These are phyloP conservation scores for Zapus hudsonius DNA, from an alignment of 2,113 vertebrate genomes.

Conservation along the genomic window DNA sequence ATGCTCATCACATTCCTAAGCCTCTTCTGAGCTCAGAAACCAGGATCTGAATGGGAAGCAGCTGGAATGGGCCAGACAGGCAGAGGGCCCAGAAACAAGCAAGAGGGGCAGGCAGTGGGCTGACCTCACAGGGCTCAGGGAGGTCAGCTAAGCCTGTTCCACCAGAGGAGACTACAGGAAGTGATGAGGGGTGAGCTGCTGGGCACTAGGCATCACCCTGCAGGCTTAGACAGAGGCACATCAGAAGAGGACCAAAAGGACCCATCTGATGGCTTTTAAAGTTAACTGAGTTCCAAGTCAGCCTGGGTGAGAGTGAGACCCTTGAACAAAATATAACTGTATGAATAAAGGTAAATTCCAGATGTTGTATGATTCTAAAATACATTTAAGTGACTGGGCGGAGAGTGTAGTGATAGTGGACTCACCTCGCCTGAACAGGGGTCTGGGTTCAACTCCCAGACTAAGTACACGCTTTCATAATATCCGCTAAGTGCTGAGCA, in stretches of 20 bases:
- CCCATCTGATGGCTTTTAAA: neutral
- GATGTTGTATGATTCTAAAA: constrained; percentile 26
- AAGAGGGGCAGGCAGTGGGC: neutral
- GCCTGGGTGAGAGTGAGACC: too few species aligned
- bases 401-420: neutral
- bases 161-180: neutral
- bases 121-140: neutral
- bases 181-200: neutral
- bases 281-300: neutral
- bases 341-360: constrained; percentile 34
- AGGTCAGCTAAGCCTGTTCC: neutral
- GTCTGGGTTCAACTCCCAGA: neutral
- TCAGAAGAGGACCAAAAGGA: constrained; percentile 2
- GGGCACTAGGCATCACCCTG: neutral
- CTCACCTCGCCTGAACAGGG: neutral
- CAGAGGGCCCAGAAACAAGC: neutral
- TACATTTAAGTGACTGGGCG: neutral
- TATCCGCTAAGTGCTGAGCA: neutral
- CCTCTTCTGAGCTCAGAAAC: constrained; percentile 5
- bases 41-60: constrained; percentile 68
- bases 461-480: neutral
- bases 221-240: neutral
- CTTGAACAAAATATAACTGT: neutral
- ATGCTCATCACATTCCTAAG: constrained; percentile 23
- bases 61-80: constrained; percentile 48